Evolutionary conservation across 2,113 vertebrate species (phyloP).

Genomic region (Corydoras maculifer): DNA sequence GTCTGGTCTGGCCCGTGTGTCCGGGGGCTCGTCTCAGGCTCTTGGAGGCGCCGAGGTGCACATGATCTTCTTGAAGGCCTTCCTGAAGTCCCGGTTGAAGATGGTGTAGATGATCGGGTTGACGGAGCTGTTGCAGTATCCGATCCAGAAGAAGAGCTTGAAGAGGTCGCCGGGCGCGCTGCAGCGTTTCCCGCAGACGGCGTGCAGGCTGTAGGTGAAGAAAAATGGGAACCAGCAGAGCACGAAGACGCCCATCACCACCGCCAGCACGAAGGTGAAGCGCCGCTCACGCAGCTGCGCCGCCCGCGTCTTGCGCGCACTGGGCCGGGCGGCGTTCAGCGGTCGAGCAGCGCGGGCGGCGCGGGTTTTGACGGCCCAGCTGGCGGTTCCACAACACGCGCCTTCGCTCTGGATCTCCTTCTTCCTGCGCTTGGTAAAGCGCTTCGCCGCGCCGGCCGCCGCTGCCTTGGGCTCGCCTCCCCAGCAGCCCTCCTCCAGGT

Average conservation of each 20-base stretch:
- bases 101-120: slow-evolving; percentile 70
- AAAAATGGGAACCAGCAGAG: slow-evolving; percentile 88
- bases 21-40: slow-evolving; percentile 27
- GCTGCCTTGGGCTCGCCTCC: slow-evolving; percentile 35
- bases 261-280: slow-evolving; percentile 75
- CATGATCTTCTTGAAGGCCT: slow-evolving; percentile 73
- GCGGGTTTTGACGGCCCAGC: slow-evolving; percentile 38
- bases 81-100: slow-evolving; percentile 77
- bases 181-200: slow-evolving; percentile 71
- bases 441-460: slow-evolving; percentile 14
- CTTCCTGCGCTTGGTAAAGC: slow-evolving; percentile 42
- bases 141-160: slow-evolving; percentile 85
- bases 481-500: slow-evolving; percentile 61
- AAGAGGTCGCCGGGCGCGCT: slow-evolving; percentile 75
- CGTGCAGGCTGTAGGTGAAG: slow-evolving; percentile 79
- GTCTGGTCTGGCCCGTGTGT: neutral
- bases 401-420: slow-evolving; percentile 36
- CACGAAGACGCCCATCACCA: slow-evolving; percentile 80
- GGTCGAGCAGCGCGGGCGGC: neutral
- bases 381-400: slow-evolving; percentile 45
- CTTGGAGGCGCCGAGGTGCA: slow-evolving; percentile 46
- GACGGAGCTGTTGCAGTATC: slow-evolving; percentile 69
- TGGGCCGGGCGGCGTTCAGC: slow-evolving; percentile 20
- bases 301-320: slow-evolving; percentile 55
- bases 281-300: slow-evolving; percentile 72